phyloP scores from a whole-genome alignment of 2,888 invertebrate species.

The Plebejus argus region DNA sequence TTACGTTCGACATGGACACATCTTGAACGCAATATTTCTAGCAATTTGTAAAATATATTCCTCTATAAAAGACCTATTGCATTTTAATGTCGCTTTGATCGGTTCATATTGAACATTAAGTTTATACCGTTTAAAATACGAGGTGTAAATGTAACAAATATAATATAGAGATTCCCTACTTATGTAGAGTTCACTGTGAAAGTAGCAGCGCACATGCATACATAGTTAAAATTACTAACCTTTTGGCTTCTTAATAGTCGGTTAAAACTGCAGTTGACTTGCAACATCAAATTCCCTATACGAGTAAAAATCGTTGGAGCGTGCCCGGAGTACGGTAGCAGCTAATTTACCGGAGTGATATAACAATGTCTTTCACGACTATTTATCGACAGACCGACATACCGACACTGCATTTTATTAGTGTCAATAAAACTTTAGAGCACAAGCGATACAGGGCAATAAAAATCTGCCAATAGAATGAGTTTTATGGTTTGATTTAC shows the following conservation, averaged over 20 bases:
- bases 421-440: slow-evolving; percentile 24
- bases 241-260: neutral
- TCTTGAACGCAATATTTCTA: neutral
- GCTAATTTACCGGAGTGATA: slow-evolving; percentile 62
- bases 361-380: slow-evolving; percentile 50
- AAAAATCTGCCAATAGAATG: neutral
- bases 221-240: too few relatives aligned
- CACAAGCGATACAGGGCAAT: neutral
- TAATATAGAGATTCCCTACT: too few relatives aligned
- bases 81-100: neutral
- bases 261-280: neutral
- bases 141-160: too few relatives aligned
- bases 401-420: slow-evolving; percentile 22
- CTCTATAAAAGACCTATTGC: neutral
- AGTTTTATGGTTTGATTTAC: neutral
- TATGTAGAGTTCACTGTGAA: too few relatives aligned
- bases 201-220: too few relatives aligned
- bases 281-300: slow-evolving; percentile 39
- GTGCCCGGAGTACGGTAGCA: slow-evolving; percentile 57
- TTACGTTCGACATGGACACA: slow-evolving; percentile 9
- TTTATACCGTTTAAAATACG: too few relatives aligned
- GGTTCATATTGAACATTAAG: too few relatives aligned
- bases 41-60: neutral
- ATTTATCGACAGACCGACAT: slow-evolving; percentile 44
- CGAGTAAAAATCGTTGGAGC: slow-evolving; percentile 53